Conservation (phyloP, 37 sponge, comb jelly and placozoan genomes). For the Diacarnus erythraeanus region DNA sequence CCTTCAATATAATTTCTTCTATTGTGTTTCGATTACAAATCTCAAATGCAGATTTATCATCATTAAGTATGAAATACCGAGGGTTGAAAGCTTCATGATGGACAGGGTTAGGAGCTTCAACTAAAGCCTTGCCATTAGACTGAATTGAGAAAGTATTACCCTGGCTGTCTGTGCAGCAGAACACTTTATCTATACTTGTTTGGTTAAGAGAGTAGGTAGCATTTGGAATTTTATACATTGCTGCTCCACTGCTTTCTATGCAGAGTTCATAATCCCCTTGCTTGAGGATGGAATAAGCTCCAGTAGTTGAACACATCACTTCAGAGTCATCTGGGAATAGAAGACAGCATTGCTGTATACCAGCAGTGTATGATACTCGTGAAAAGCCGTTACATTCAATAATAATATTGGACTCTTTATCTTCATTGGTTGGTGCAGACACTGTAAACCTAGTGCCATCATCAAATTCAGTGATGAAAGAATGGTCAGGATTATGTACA, state of each 20-base stretch:
- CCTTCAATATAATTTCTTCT: conserved; percentile 1
- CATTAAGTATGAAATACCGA: conserved; percentile 59
- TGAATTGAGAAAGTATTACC: conserved; percentile 32
- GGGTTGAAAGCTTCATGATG: conserved; percentile 20
- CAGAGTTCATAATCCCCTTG: conserved; percentile 11
- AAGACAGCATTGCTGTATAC: conserved; percentile 6
- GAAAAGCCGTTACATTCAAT: conserved; percentile 84
- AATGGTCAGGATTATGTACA: conserved; percentile 62
- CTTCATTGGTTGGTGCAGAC: not conserved
- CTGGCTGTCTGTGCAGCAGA: conserved; percentile 11
- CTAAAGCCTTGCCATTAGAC: conserved; percentile 4
- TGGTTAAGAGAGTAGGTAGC: conserved; percentile 36
- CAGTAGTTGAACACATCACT: conserved; percentile 1
- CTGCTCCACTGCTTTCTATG: conserved; percentile 27
- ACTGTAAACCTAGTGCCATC: conserved; percentile 93
- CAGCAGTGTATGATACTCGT: conserved; percentile 44
- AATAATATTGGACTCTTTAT: not conserved
- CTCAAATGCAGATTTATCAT: conserved; percentile 50
- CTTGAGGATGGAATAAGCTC: conserved; percentile 19
- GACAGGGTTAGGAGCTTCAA: not conserved
- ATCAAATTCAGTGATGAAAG: conserved; percentile 68
- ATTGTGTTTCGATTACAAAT: conserved; percentile 14
- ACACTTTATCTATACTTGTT: conserved; percentile 17
- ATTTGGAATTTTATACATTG: not conserved
- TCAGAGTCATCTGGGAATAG: conserved; percentile 30